Percentiles rank a stretch among this genome's conserved stretches.
These are phyloP conservation scores for Atethmia centrago DNA, from an alignment of 2,888 invertebrate species.

Conservation along the genomic window DNA sequence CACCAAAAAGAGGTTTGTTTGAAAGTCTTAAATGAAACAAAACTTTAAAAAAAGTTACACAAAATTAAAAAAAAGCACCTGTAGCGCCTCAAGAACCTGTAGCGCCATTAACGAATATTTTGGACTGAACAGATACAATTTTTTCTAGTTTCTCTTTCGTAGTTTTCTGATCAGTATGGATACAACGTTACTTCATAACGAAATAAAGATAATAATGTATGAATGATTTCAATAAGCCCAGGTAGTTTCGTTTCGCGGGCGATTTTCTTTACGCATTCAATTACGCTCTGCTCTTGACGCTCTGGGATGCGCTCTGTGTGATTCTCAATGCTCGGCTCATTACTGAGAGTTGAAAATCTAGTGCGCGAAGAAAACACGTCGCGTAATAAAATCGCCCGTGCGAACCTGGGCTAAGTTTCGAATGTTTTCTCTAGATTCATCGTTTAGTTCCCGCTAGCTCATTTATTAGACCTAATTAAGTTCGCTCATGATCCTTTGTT, in stretches of 20 bases:
- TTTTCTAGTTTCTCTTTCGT: slow-evolving; percentile 35
- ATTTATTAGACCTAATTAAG: slow-evolving; percentile 50
- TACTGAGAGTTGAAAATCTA: background rate
- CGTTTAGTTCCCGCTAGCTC: slow-evolving; percentile 63
- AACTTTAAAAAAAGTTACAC: background rate
- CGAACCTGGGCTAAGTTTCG: slow-evolving; percentile 1
- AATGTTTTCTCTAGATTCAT: slow-evolving; percentile 44
- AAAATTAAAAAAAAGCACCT: background rate
- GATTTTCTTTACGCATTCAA: no score
- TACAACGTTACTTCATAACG: slow-evolving; percentile 27
- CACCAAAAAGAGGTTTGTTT: background rate
- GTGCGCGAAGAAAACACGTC: background rate
- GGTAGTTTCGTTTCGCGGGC: background rate
- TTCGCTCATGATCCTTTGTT: slow-evolving; percentile 59
- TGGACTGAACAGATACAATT: slow-evolving; percentile 53
- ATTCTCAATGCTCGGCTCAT: background rate
- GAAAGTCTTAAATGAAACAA: background rate
- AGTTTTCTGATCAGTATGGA: slow-evolving; percentile 26
- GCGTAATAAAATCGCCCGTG: background rate
- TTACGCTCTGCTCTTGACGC: background rate
- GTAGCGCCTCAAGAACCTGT: slow-evolving; percentile 1
- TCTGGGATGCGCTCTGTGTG: no score
- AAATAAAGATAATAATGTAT: slow-evolving; percentile 39
- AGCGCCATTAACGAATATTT: slow-evolving; percentile 45
- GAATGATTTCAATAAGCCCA: slow-evolving; percentile 17